phyloP scores from a whole-genome alignment of 1,140 invertebrate genomes.

The Sitobion miscanthi region DNA sequence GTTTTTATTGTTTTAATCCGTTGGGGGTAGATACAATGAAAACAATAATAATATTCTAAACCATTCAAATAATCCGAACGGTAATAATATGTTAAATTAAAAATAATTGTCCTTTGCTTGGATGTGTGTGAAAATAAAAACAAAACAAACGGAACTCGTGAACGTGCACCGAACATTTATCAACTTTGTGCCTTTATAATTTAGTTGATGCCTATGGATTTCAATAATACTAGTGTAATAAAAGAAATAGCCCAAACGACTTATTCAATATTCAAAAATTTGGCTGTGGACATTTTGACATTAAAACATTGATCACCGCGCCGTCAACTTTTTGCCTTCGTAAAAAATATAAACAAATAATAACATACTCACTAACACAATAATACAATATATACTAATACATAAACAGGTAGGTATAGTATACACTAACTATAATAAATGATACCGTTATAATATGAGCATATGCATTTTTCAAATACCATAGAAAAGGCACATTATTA shows the following conservation, averaged over 20 bases:
- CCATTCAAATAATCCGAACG: background rate
- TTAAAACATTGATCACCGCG: background rate
- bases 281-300: background rate
- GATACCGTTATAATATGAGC: background rate
- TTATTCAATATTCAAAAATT: background rate
- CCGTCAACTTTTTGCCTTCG: background rate
- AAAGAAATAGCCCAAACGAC: background rate
- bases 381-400: background rate
- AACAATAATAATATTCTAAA: background rate
- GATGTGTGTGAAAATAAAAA: too few relatives aligned
- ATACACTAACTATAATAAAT: background rate
- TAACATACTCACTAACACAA: background rate
- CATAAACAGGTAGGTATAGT: background rate
- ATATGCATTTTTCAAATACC: background rate
- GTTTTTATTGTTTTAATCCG: constrained; percentile 9
- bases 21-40: constrained; percentile 23
- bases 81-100: constrained; percentile 16
- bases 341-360: background rate
- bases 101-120: background rate
- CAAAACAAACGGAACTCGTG: background rate
- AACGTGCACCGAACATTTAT: background rate
- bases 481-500: background rate
- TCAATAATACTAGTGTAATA: background rate
- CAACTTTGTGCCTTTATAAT: background rate
- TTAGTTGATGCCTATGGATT: background rate